Base-by-base conservation (phyloP, 2,888 invertebrate genomes). In the Phengaris arion region DNA sequence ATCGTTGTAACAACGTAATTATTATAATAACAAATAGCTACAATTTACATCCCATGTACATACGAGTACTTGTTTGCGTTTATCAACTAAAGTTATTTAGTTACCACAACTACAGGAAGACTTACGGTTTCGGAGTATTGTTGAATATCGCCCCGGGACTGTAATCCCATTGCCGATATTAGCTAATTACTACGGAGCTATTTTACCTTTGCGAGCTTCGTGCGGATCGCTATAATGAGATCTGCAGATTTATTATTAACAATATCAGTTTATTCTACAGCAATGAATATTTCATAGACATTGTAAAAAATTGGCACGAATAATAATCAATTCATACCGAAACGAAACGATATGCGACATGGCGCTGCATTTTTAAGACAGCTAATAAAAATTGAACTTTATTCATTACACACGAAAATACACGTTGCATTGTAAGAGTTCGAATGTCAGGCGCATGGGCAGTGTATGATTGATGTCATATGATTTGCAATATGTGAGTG, bases 151-250 rank as follows among this genome's bases (percentile, higher is more conserved):
- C 64, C 35, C 64, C 35, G 64, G 35, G 12, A 45, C 64, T 64
- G 35, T 45, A 45, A 64, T 64, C 35, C 35, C 12, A 64, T 64
- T 64, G 35, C 64, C 64, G 64, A 64, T 64, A 64, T 64, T 64
- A 64, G 35, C 64, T 64, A 64, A 64, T 64, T 64, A 64, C 64
- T 35, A 64, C 64, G 6, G 64, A 64, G 64, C 45, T 64, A 64
- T 64, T 64, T 64, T 64, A 64, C 12, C 35, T 64, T 64, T 35
- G 35, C 35, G 35, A 64, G 35, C 64, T 64, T 35, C 13, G 64
- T 7, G 64, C 45, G n/a, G 15, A 55, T 55, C 55, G 45, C 64
- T 45, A 22, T 59, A 59, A 59, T 22, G 5, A 59, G 59, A 59
- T 59, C 59, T 22, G 22, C 59, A 59, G 59, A 59, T 22, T 59